A percentile compares a stretch with the other conserved stretches of the same genome.
phyloP scores from a whole-genome alignment of 2,888 invertebrate species.

The Muschampia plurimacula region DNA sequence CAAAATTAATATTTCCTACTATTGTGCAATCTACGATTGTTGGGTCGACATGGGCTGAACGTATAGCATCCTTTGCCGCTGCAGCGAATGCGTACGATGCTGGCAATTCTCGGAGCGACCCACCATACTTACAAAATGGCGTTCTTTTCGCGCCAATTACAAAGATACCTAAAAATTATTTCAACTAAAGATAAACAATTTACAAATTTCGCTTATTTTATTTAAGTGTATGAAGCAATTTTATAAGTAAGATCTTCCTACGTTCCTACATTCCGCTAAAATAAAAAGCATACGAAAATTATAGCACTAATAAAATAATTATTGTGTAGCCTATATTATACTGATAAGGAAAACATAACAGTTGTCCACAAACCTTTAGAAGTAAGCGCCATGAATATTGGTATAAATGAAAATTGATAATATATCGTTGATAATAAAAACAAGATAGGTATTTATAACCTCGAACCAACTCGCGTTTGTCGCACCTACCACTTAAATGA shows the following conservation, averaged over 20 bases:
- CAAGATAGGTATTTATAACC: slow-evolving; percentile 4
- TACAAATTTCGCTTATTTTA: not conserved
- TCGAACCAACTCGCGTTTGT: slow-evolving; percentile 3
- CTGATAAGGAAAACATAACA: not conserved
- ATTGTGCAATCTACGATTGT: slow-evolving; percentile 65
- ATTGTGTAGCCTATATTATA: not conserved
- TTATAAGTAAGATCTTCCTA: not conserved
- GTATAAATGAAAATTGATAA: slow-evolving; percentile 2
- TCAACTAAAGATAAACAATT: not conserved
- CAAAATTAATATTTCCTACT: slow-evolving; percentile 74
- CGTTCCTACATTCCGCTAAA: not conserved
- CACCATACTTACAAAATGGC: slow-evolving; percentile 76
- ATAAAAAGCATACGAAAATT: not conserved
- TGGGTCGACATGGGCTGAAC: slow-evolving; percentile 62
- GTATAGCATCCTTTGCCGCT: slow-evolving; percentile 70
- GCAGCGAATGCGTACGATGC: slow-evolving; percentile 71
- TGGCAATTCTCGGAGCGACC: slow-evolving; percentile 66
- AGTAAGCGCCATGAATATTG: slow-evolving; percentile 44
- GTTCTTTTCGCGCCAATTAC: slow-evolving; percentile 76
- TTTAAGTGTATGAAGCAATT: not conserved
- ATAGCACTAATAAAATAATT: not conserved
- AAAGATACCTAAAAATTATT: slow-evolving; percentile 63
- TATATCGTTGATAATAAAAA: slow-evolving; percentile 14
- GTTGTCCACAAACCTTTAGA: slow-evolving; percentile 44
- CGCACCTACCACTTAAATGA: slow-evolving; percentile 18